Conservation (phyloP, 2,888 invertebrate species). For the Exephanes ischioxanthus region DNA sequence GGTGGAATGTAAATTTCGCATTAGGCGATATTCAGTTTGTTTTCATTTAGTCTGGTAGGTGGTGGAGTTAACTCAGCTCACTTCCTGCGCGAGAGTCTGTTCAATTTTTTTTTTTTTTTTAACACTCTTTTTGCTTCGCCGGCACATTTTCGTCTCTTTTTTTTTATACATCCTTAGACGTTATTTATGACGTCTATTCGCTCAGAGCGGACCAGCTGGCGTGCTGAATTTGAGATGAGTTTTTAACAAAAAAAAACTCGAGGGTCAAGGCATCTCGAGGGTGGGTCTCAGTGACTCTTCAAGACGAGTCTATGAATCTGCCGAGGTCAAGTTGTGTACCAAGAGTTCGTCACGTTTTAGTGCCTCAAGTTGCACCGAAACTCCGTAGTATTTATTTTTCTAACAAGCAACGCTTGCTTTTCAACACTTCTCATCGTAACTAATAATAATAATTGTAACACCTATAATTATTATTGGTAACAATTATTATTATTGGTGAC, state of each 20-base stretch:
- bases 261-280: not conserved
- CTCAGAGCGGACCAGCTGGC: not conserved
- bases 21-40: constrained; percentile 33
- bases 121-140: not conserved
- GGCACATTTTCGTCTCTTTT: not conserved
- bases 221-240: not conserved
- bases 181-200: not conserved
- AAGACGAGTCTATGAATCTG: not conserved
- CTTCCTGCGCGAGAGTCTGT: constrained; percentile 35
- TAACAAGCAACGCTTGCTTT: too few relatives aligned
- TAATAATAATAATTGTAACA: too few relatives aligned
- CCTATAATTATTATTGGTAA: too few relatives aligned
- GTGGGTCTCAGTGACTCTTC: not conserved
- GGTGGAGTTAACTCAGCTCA: constrained; percentile 31
- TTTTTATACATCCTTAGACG: not conserved
- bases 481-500: too few relatives aligned
- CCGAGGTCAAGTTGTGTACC: constrained; percentile 8
- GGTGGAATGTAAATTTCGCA: constrained; percentile 5
- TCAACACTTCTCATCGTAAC: too few relatives aligned
- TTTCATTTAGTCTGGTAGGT: constrained; percentile 39
- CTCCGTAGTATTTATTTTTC: not conserved
- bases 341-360: not conserved
- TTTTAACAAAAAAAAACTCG: not conserved
- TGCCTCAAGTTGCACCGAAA: not conserved
- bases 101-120: constrained; percentile 1